phyloP scores from a whole-genome alignment of 2,113 vertebrate genomes.

The Scomber scombrus region DNA sequence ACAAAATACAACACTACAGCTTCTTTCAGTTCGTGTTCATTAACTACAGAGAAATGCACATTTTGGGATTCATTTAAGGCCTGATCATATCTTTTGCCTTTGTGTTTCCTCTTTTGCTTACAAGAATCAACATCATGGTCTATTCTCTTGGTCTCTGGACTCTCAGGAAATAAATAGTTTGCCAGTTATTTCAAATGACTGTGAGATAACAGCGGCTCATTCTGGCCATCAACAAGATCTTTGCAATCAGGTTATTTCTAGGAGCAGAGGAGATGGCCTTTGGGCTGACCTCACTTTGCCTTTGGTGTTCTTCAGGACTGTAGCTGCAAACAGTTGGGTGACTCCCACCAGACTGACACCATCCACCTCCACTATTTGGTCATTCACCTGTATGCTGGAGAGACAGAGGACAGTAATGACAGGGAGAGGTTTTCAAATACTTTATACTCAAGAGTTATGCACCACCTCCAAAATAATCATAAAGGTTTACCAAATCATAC shows the following conservation, averaged over 20 bases:
- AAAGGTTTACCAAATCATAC: neutral
- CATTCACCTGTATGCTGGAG: conserved; percentile 89
- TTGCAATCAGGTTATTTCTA: conserved; percentile 21
- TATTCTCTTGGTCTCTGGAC: neutral
- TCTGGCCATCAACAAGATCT: neutral
- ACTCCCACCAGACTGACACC: conserved; percentile 93
- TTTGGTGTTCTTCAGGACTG: conserved; percentile 95
- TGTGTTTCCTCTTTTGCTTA: conserved; percentile 5
- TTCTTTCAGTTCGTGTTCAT: neutral
- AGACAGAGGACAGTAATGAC: conserved; percentile 17
- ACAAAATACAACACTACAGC: neutral
- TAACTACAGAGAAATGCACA: conserved; percentile 35
- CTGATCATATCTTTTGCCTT: neutral
- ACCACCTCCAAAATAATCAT: neutral
- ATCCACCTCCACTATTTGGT: conserved; percentile 96
- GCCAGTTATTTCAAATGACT: neutral
- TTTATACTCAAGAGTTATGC: neutral
- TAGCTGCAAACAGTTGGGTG: conserved; percentile 94
- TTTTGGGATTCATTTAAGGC: conserved; percentile 15
- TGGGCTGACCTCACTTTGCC: conserved; percentile 89
- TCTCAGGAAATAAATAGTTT: neutral
- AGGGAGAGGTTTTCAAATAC: conserved; percentile 5
- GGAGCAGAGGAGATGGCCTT: neutral
- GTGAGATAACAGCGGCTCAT: neutral
- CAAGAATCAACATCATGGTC: neutral